Base-by-base conservation (phyloP, 2,113 vertebrate species). In the Lanius ludovicianus region DNA sequence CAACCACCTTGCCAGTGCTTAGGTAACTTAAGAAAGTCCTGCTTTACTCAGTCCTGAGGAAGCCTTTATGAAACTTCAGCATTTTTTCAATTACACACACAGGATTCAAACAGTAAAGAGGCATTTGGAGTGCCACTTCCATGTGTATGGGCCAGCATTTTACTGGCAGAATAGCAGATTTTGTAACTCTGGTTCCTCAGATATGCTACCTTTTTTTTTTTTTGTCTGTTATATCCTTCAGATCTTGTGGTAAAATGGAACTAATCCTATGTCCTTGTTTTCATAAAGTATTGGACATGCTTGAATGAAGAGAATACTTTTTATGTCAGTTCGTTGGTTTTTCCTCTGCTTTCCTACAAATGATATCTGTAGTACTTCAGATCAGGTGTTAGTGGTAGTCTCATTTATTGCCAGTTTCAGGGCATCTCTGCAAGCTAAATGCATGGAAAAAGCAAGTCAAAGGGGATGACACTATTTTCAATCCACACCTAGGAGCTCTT, bases 61-160 rank as follows among this genome's bases (percentile, higher is more conserved):
- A 79, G n/a, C 5, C 17, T 11, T 81, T 80, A 24, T 33, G 42
- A 70, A 83, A 46, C 15, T 6, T 64, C 44, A 73, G n/a, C 7
- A 0, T 25, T 70, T 63, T 57, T 78, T 25, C 21, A 59, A 1
- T 63, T n/a, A 14, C 27, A 4, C 21, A 4, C 2, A 1, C 37
- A 53, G 68, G 52, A 82, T 49, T 91, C 30, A 44, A 64, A 52
- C 25, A 68, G 65, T 31, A 46, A 22, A 59, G 28, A 1, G 23
- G 16, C 13, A 41, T 71, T 57, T 82, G 31, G 10, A 55, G 3
- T 60, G 19, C 21, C 10, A 11, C 11, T 60, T 70, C 18, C 2
- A 7, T 39, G 31, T 14, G 22, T 15, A 25, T 11, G 24, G 31
- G 49, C 41, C 31, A 41, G 25, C 11, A 37, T 63, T 49, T 37